phyloP scores from a whole-genome alignment of 2,888 invertebrate genomes.

The Eupithecia vulgata region DNA sequence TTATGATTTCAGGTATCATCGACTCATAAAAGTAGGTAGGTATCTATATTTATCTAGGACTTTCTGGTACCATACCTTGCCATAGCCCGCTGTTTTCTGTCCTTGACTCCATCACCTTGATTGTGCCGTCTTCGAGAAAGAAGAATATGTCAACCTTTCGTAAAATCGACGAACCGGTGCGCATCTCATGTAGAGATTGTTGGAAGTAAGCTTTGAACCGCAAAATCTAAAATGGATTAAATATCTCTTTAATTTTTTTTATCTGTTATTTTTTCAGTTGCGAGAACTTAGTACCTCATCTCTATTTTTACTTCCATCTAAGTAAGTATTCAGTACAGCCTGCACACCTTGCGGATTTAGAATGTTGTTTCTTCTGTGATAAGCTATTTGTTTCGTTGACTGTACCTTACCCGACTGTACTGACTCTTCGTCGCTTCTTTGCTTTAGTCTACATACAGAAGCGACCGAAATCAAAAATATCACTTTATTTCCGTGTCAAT shows the following conservation, averaged over 20 bases:
- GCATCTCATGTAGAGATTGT: constrained; percentile 91
- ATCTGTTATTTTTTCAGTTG: no score
- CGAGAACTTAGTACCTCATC: no score
- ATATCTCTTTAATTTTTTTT: no score
- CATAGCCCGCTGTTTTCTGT: constrained; percentile 92
- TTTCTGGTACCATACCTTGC: constrained; percentile 85
- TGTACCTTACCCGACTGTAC: not conserved
- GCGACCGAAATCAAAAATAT: no score
- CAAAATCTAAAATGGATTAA: constrained; percentile 83
- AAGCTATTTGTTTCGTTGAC: not conserved
- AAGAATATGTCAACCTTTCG: constrained; percentile 93
- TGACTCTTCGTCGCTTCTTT: no score
- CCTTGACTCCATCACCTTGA: constrained; percentile 92
- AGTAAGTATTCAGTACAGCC: no score
- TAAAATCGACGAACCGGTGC: constrained; percentile 86
- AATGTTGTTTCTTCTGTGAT: not conserved
- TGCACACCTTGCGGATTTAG: not conserved
- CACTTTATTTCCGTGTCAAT: no score
- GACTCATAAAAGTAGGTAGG: no score
- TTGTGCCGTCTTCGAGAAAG: constrained; percentile 95
- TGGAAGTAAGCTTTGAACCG: constrained; percentile 91
- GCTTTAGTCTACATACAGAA: no score
- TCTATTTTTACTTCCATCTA: no score
- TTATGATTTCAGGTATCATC: no score
- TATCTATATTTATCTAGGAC: not conserved